These are phyloP conservation scores for Gambelia wislizenii DNA, from an alignment of 2,797 vertebrate species.

Conservation along the genomic window DNA sequence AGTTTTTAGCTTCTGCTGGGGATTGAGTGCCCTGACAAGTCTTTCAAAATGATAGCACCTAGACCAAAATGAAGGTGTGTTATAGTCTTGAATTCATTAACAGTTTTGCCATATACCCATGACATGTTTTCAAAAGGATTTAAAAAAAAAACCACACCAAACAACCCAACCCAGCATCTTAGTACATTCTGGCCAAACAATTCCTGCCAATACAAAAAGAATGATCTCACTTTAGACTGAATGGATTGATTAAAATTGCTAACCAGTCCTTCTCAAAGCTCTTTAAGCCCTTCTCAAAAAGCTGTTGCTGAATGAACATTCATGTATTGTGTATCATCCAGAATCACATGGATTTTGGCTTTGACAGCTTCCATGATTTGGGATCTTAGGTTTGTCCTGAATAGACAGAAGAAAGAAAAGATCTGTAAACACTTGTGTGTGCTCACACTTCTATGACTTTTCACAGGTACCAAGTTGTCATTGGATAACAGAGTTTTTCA, in stretches of 20 bases:
- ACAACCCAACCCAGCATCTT: too few relatives aligned
- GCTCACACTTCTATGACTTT: neutral
- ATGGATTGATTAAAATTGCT: too few relatives aligned
- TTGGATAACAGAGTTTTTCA: neutral
- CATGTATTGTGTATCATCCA: neutral
- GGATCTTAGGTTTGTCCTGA: neutral
- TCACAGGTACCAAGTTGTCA: neutral
- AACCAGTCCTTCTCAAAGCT: too few relatives aligned
- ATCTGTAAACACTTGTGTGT: too few relatives aligned
- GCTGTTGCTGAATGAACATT: neutral
- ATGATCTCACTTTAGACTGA: too few relatives aligned
- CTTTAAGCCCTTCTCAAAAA: neutral
- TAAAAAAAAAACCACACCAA: neutral
- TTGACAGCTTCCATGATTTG: neutral
- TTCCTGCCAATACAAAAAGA: too few relatives aligned
- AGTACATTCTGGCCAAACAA: neutral
- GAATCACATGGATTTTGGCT: neutral
- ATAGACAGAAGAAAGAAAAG: neutral
- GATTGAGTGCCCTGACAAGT: too few relatives aligned
- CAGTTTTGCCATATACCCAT: neutral
- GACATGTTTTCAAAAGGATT: neutral
- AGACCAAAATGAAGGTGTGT: neutral
- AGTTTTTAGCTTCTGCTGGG: too few relatives aligned
- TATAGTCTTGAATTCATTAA: neutral
- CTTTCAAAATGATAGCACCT: neutral